Percentiles rank a stretch among this genome's conserved stretches.
These are phyloP conservation scores for Colistium nudipinnis DNA, from an alignment of 2,113 vertebrate species.

Conservation along the genomic window DNA sequence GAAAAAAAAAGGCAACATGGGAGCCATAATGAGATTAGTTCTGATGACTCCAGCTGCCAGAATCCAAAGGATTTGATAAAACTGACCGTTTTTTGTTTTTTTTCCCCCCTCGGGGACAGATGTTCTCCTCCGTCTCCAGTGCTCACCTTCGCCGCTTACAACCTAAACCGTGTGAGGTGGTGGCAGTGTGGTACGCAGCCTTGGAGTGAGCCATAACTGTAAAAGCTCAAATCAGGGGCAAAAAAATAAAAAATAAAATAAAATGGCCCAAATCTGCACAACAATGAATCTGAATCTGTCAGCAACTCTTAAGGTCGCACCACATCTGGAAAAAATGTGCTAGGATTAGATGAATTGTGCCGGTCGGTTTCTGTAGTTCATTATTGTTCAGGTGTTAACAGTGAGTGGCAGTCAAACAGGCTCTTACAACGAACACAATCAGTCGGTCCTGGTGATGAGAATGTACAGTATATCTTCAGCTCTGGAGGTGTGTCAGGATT, in stretches of 20 bases:
- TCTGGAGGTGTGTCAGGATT: conserved; percentile 15
- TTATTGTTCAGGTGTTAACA: conserved; percentile 15
- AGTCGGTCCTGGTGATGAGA: conserved; percentile 16
- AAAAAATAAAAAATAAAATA: no score
- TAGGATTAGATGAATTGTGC: background rate
- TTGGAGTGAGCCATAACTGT: background rate
- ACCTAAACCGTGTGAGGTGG: background rate
- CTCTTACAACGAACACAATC: conserved; percentile 15
- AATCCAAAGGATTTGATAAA: background rate
- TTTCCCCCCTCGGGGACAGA: conserved; percentile 13
- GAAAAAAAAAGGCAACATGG: conserved; percentile 20
- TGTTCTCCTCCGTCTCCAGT: background rate
- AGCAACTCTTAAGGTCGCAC: background rate
- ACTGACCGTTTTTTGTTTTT: background rate
- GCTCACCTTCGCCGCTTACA: background rate
- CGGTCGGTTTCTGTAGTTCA: background rate
- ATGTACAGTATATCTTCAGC: conserved; percentile 1
- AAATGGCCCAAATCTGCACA: no score
- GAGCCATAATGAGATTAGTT: conserved; percentile 21
- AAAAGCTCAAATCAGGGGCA: no score
- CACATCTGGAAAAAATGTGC: background rate
- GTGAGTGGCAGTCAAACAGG: conserved; percentile 34
- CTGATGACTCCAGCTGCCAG: background rate
- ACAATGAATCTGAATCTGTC: no score
- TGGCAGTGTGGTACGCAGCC: background rate